These are phyloP conservation scores for Euspilapteryx auroguttella DNA, from an alignment of 2,888 invertebrate genomes.

Conservation along the genomic window DNA sequence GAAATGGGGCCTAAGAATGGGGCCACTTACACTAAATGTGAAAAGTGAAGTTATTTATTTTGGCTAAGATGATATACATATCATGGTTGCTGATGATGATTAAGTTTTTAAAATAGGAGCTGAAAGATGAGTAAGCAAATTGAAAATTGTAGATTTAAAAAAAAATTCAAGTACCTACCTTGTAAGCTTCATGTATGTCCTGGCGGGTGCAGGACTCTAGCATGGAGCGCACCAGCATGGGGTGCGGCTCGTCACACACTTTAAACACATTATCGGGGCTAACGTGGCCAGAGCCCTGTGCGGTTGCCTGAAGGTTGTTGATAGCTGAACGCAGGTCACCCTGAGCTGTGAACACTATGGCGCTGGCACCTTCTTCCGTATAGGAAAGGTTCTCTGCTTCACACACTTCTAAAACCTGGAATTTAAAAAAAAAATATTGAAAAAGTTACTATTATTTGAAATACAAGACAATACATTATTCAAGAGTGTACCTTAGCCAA, in stretches of 20 bases:
- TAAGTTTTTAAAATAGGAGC: too few species aligned
- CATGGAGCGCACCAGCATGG: constrained; percentile 90
- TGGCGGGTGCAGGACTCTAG: constrained; percentile 78
- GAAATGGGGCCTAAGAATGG: too few species aligned
- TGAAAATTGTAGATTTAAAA: constrained; percentile 1
- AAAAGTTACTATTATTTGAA: background rate
- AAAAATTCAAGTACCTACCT: constrained; percentile 22
- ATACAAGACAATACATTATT: background rate
- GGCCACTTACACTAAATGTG: too few species aligned
- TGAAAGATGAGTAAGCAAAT: too few species aligned
- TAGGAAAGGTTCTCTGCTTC: constrained; percentile 65
- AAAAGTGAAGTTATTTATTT: too few species aligned
- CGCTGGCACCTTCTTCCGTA: constrained; percentile 91
- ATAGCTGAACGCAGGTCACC: constrained; percentile 98
- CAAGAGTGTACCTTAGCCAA: constrained; percentile 69
- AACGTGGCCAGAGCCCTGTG: constrained; percentile 85
- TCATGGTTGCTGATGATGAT: too few species aligned
- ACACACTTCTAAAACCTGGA: constrained; percentile 41
- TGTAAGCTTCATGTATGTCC: constrained; percentile 85
- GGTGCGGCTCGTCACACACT: constrained; percentile 99
- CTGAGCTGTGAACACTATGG: constrained; percentile 96
- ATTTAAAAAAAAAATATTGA: too few species aligned
- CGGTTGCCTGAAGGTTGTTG: constrained; percentile 95
- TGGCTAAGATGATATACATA: too few species aligned
- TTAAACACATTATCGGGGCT: constrained; percentile 94